Evolutionary conservation across 2,888 invertebrate genomes (phyloP).

Genomic region (Achlya flavicornis): DNA sequence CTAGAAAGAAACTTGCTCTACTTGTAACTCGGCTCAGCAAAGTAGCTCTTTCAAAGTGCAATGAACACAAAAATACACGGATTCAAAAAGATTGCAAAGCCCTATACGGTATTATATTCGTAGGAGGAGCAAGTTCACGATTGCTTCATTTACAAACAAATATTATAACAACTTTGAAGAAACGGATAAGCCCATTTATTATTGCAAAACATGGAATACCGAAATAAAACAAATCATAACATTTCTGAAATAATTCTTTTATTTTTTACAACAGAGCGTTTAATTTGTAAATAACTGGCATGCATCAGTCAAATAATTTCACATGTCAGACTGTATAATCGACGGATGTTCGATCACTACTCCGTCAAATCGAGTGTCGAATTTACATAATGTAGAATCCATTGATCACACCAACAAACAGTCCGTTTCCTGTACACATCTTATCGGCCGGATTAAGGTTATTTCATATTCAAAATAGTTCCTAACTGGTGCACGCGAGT

Average conservation of each 20-base stretch:
- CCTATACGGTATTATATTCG: neutral
- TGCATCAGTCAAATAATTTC: constrained; percentile 30
- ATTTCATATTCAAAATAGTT: constrained; percentile 56
- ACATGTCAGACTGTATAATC: constrained; percentile 36
- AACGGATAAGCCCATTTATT: constrained; percentile 1
- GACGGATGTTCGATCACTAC: constrained; percentile 52
- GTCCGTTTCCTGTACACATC: constrained; percentile 58
- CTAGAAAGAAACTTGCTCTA: too few species aligned
- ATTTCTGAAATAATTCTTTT: neutral
- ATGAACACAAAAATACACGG: too few species aligned
- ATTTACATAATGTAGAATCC: constrained; percentile 39
- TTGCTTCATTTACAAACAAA: neutral
- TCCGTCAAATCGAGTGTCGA: constrained; percentile 34
- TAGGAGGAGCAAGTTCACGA: neutral
- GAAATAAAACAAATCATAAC: constrained; percentile 1
- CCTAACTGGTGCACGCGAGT: constrained; percentile 52
- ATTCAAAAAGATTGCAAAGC: too few species aligned
- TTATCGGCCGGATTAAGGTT: constrained; percentile 47
- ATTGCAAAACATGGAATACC: neutral
- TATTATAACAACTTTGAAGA: neutral
- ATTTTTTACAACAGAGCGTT: neutral
- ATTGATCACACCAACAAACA: constrained; percentile 46
- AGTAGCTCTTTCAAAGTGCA: too few species aligned
- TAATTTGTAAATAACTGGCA: constrained; percentile 12
- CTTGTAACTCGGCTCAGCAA: too few species aligned